Evolutionary conservation across 2,888 invertebrate genomes (phyloP).

Genomic region (Itoplectis maculator): DNA sequence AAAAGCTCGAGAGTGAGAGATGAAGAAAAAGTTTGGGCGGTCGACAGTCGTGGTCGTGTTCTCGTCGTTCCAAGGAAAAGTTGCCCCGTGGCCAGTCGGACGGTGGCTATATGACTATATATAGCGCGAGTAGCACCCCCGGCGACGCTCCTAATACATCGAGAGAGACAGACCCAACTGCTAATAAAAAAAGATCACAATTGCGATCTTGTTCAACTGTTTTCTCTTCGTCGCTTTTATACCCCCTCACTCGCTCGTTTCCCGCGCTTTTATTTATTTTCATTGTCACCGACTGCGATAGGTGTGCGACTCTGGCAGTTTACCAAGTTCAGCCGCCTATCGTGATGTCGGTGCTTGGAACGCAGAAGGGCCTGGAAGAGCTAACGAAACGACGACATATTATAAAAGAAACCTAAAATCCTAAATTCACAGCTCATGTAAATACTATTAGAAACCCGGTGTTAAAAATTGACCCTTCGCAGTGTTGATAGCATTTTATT

Average conservation of each 20-base stretch:
- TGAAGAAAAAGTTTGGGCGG: conserved; percentile 36
- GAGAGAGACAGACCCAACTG: not conserved
- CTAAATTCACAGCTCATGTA: too few species aligned
- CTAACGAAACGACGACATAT: too few species aligned
- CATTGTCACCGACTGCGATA: not conserved
- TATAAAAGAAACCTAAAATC: too few species aligned
- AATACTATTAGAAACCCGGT: too few species aligned
- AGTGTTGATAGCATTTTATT: too few species aligned
- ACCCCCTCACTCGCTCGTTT: not conserved
- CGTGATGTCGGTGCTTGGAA: too few species aligned
- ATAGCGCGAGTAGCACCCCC: conserved; percentile 31
- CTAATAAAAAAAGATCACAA: conserved; percentile 15
- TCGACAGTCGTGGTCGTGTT: conserved; percentile 50
- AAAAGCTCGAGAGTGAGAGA: conserved; percentile 33
- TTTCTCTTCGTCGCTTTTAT: not conserved
- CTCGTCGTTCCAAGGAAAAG: conserved; percentile 65
- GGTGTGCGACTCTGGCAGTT: not conserved
- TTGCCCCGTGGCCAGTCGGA: conserved; percentile 58
- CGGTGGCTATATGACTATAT: conserved; percentile 34
- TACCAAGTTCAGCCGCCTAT: too few species aligned
- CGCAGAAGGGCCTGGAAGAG: too few species aligned
- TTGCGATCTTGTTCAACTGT: not conserved
- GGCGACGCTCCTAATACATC: conserved; percentile 26
- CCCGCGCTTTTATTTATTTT: not conserved
- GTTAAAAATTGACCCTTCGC: too few species aligned